Conservation (phyloP, 1,140 invertebrate species). For the Trichonephila clavata region DNA sequence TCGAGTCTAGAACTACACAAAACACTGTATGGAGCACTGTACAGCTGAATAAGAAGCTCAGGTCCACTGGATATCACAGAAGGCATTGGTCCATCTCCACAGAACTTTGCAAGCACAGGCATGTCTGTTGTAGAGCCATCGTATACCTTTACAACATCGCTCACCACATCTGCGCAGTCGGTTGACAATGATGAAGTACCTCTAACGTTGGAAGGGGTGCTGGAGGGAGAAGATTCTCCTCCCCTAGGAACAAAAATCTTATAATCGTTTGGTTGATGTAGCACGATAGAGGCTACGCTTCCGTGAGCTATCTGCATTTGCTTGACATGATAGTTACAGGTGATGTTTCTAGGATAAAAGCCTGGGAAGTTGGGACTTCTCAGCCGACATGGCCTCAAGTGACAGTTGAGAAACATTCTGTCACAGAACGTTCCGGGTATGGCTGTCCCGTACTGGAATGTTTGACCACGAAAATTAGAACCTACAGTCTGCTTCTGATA, state of each 20-base stretch:
- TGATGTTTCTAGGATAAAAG: slow-evolving; percentile 78
- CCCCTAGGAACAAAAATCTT: slow-evolving; percentile 77
- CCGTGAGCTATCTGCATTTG: slow-evolving; percentile 72
- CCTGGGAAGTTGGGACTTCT: slow-evolving; percentile 78
- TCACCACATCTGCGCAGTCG: slow-evolving; percentile 85
- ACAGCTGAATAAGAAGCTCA: slow-evolving; percentile 92
- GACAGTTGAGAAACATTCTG: slow-evolving; percentile 76
- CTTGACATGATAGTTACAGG: slow-evolving; percentile 76
- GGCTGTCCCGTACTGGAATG: slow-evolving; percentile 48
- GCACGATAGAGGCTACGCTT: slow-evolving; percentile 65
- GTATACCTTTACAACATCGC: slow-evolving; percentile 90
- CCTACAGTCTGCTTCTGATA: not conserved
- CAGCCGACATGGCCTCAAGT: slow-evolving; percentile 68
- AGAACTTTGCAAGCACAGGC: slow-evolving; percentile 93
- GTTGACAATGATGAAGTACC: slow-evolving; percentile 83
- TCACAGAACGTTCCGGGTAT: slow-evolving; percentile 76
- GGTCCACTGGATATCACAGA: slow-evolving; percentile 90
- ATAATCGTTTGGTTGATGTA: slow-evolving; percentile 77
- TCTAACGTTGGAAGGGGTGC: not conserved
- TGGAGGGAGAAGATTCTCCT: not conserved
- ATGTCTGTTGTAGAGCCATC: slow-evolving; percentile 91
- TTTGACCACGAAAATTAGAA: not conserved
- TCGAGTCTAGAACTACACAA: slow-evolving; percentile 88
- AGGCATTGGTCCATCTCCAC: slow-evolving; percentile 91
- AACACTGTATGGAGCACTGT: slow-evolving; percentile 92